phyloP scores from a whole-genome alignment of 2,888 invertebrate genomes.

The Plebejus melissa region DNA sequence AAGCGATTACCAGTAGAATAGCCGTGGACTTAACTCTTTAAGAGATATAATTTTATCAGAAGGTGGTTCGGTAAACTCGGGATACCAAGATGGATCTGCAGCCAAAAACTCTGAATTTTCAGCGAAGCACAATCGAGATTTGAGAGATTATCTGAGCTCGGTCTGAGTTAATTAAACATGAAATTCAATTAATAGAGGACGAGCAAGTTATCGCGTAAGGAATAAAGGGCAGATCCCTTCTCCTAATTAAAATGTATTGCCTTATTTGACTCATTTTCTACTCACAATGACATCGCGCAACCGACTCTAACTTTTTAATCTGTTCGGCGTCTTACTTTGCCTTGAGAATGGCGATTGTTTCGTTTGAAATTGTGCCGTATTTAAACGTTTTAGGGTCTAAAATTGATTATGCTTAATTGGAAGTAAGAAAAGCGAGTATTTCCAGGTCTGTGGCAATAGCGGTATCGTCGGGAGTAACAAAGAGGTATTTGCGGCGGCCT shows the following conservation, averaged over 20 bases:
- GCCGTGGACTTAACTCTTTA: not conserved
- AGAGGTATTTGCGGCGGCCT: constrained; percentile 77
- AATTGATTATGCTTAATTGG: constrained; percentile 35
- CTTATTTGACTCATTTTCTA: constrained; percentile 79
- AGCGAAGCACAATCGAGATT: constrained; percentile 58
- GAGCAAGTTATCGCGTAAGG: constrained; percentile 72
- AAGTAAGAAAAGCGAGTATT: constrained; percentile 55
- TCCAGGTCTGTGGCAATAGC: constrained; percentile 57
- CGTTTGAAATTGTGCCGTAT: constrained; percentile 39
- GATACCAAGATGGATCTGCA: constrained; percentile 21
- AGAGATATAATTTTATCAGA: constrained; percentile 10
- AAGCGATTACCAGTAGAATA: not conserved
- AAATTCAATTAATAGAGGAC: constrained; percentile 77
- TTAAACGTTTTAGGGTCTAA: constrained; percentile 33
- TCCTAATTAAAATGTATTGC: constrained; percentile 79
- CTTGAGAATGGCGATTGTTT: constrained; percentile 45
- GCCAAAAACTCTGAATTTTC: constrained; percentile 58
- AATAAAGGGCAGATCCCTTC: constrained; percentile 74
- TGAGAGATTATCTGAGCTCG: constrained; percentile 64
- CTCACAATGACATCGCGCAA: constrained; percentile 76
- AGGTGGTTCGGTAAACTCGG: constrained; percentile 13
- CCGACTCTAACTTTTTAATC: constrained; percentile 78
- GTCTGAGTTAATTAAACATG: constrained; percentile 76
- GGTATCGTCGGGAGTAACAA: constrained; percentile 61
- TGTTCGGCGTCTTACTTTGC: constrained; percentile 60